Conservation (phyloP, 35 echinoderm and acorn worm genomes). For the Acanthaster planci region DNA sequence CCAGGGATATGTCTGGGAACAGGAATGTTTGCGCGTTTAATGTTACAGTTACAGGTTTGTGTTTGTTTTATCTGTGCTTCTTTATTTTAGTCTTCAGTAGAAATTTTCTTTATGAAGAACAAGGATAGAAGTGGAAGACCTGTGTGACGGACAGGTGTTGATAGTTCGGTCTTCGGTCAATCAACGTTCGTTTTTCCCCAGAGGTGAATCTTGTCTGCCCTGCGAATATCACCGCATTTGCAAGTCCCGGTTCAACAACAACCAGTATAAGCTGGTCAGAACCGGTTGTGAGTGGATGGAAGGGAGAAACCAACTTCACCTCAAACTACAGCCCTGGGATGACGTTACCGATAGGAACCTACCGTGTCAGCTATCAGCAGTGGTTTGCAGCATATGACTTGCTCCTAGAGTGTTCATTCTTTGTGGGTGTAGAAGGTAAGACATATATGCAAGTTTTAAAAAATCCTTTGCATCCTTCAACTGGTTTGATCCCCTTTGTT, state of each 20-base stretch:
- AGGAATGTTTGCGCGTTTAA: neutral
- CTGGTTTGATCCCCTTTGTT: no score
- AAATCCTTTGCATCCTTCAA: no score
- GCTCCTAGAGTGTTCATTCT: neutral
- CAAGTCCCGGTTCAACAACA: neutral
- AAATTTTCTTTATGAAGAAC: no score
- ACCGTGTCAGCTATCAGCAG: neutral
- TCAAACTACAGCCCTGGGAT: neutral
- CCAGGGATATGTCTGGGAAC: neutral
- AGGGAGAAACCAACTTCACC: neutral
- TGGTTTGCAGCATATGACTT: neutral
- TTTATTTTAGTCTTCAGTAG: no score
- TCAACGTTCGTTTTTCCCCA: neutral
- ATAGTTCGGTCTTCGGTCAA: no score
- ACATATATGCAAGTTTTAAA: no score
- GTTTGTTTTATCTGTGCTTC: no score
- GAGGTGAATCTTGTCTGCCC: neutral
- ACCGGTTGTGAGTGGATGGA: constrained; percentile 2
- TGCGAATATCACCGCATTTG: neutral
- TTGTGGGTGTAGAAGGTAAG: neutral
- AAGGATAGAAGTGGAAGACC: no score
- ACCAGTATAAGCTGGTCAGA: neutral
- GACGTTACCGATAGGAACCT: neutral
- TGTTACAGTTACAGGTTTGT: neutral
- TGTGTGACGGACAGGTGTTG: no score